These are phyloP conservation scores for Sus scrofa DNA, from an alignment of 2,113 vertebrate species.

Conservation along the genomic window T2T-Sscrofa CM000812.6:77893001-77893500, in stretches of 20 bases:
- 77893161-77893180: constrained; percentile 43
- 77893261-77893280: constrained; percentile 15
- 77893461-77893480: no score
- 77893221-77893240: constrained; percentile 56
- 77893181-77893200: constrained; percentile 64
- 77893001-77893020: background rate
- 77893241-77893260: background rate
- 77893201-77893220: constrained; percentile 31
- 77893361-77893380: no score
- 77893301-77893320: background rate
- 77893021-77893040: constrained; percentile 60
- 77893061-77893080: constrained; percentile 57
- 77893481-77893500: no score
- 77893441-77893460: no score
- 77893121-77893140: constrained; percentile 55
- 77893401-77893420: no score
- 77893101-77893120: constrained; percentile 46
- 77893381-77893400: no score
- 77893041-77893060: constrained; percentile 72
- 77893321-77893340: no score
- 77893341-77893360: no score
- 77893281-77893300: constrained; percentile 28
- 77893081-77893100: constrained; percentile 47
- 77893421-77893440: no score
- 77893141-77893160: constrained; percentile 47